phyloP scores from a whole-genome alignment of 1,140 invertebrate species.

The Polypedilum vanderplanki region DNA sequence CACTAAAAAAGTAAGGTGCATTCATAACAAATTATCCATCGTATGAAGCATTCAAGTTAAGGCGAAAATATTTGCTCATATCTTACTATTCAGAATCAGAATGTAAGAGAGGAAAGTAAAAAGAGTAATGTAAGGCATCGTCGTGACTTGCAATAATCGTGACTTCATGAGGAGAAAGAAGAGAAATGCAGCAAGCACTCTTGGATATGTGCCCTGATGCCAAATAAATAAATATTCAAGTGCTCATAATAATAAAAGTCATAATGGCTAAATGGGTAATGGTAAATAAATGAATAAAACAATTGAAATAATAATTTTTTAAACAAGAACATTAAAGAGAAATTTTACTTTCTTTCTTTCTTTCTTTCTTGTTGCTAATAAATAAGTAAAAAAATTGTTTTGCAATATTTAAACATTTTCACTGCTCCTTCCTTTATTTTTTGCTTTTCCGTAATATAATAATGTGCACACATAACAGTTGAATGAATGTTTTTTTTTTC shows the following conservation, averaged over 20 bases:
- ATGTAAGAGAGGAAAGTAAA: not conserved
- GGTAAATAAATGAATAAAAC: not conserved
- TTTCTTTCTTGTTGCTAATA: not conserved
- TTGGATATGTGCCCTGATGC: not conserved
- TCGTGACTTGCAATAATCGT: conserved; percentile 27
- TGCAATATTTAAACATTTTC: conserved; percentile 16
- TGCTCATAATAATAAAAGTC: conserved; percentile 19
- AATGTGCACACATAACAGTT: conserved; percentile 1
- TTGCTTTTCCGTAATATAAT: not conserved
- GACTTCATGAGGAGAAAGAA: conserved; percentile 13
- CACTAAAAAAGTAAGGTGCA: not conserved
- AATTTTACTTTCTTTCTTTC: not conserved
- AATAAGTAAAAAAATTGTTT: not conserved
- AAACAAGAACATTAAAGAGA: not conserved
- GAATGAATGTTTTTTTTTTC: not conserved
- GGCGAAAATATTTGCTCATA: conserved; percentile 24
- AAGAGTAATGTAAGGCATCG: conserved; percentile 1
- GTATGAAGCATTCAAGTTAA: not conserved
- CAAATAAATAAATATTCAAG: not conserved
- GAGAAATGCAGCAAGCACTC: not conserved
- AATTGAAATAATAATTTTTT: conserved; percentile 3
- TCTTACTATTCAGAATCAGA: not conserved
- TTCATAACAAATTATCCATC: conserved; percentile 11
- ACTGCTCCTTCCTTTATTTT: not conserved
- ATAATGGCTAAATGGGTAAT: conserved; percentile 13